Evolutionary conservation across 2,113 vertebrate species (phyloP).

Genomic region (Crypturellus undulatus): DNA sequence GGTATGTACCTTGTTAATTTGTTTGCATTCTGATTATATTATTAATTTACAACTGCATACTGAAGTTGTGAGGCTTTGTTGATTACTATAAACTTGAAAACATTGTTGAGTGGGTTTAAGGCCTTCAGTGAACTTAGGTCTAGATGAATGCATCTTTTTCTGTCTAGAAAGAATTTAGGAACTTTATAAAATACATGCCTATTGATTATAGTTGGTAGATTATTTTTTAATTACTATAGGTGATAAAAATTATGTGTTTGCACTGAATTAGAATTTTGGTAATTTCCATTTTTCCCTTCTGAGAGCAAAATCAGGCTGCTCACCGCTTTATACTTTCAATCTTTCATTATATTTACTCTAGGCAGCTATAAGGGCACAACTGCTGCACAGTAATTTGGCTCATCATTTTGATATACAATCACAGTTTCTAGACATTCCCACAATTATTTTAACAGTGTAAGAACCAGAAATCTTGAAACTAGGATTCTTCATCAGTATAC

Average conservation of each 20-base stretch:
- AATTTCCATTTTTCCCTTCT: not conserved
- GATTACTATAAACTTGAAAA: not conserved
- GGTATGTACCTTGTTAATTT: not conserved
- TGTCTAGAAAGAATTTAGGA: not conserved
- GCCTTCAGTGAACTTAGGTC: not conserved
- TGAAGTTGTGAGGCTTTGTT: not conserved
- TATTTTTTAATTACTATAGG: not conserved
- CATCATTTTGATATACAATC: not conserved
- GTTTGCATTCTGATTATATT: not conserved
- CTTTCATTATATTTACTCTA: not conserved
- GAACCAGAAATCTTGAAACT: not conserved
- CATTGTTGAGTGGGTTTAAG: not conserved
- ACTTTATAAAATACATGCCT: not conserved
- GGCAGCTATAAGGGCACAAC: not conserved
- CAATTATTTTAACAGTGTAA: not conserved
- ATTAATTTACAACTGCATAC: not conserved
- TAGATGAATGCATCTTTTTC: not conserved
- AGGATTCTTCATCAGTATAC: not conserved
- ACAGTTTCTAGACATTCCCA: not conserved
- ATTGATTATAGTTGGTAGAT: not conserved
- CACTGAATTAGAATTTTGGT: not conserved
- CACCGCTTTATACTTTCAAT: not conserved
- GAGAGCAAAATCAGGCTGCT: not conserved
- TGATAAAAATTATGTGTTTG: not conserved
- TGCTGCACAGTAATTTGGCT: not conserved